Evolutionary conservation across 1,140 invertebrate species (phyloP).

Genomic region (Zaprionus nigranus): DNA sequence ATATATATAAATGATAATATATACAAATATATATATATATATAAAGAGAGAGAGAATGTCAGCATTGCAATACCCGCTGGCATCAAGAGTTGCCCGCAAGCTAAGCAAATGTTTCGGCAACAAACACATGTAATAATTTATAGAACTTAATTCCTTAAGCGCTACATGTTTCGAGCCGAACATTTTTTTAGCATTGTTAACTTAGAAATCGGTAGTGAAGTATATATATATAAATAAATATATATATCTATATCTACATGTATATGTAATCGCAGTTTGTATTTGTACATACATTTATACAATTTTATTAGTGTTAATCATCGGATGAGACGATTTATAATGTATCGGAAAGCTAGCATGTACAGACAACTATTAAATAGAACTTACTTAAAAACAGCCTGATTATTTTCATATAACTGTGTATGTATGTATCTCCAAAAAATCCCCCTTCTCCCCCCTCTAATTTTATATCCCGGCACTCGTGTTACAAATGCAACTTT

Average conservation of each 20-base stretch:
- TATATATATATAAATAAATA: slow-evolving; percentile 26
- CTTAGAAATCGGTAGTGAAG: slow-evolving; percentile 72
- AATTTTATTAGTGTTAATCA: slow-evolving; percentile 76
- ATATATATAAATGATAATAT: slow-evolving; percentile 9
- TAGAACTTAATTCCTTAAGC: slow-evolving; percentile 77
- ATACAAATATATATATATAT: not conserved
- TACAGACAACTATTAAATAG: slow-evolving; percentile 50
- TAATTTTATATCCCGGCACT: slow-evolving; percentile 47
- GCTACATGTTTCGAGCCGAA: slow-evolving; percentile 65
- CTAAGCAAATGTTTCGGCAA: slow-evolving; percentile 44
- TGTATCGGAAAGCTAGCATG: slow-evolving; percentile 40
- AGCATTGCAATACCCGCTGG: slow-evolving; percentile 11
- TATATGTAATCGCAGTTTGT: slow-evolving; percentile 67
- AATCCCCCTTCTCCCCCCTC: not conserved
- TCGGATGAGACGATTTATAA: slow-evolving; percentile 28
- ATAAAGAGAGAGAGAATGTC: not conserved
- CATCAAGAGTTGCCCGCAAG: slow-evolving; percentile 20
- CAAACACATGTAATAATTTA: slow-evolving; percentile 69
- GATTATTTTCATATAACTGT: slow-evolving; percentile 39
- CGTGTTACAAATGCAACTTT: slow-evolving; percentile 64
- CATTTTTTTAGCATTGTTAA: slow-evolving; percentile 75
- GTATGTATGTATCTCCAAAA: slow-evolving; percentile 19
- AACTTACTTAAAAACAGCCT: slow-evolving; percentile 37
- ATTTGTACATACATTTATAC: slow-evolving; percentile 75
- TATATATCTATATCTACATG: slow-evolving; percentile 32